Base-by-base conservation (phyloP, 2,888 invertebrate species). In the Bhutanitis thaidina region DNA sequence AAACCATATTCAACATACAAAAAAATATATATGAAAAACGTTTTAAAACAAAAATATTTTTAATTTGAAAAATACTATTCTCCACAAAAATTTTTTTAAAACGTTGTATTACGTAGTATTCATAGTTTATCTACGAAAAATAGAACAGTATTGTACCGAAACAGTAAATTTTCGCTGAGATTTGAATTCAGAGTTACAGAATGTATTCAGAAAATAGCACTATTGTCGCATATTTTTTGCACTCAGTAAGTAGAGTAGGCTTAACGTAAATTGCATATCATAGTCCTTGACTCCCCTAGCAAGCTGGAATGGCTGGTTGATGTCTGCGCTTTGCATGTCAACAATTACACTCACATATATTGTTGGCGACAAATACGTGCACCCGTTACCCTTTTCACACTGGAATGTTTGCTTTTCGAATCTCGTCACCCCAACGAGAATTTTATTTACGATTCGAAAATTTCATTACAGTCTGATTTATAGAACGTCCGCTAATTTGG, bases 251-350 rank as follows among this genome's bases (percentile, higher is more conserved):
- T 54, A 53, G 56, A 58, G 56, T 57, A 56, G 65, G 61, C 60
- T 63, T 65, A 61, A 63, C 62, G 60, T 62, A 62, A 71, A 69
- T 75, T 74, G 74, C 72, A 76, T 72, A 78, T 75, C 71, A 71
- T 54, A 51, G 45, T 63, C 61, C 58, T 57, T 62, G 61, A 62
- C 59, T 66, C 70, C 69, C 71, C 65, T n/a, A 30, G 30, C 70
- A 54, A 65, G 53, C 51, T 53, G 47, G 58, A 57, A 62, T 68
- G 74, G 71, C 71, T 74, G 73, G 71, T 70, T 75, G 77, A 79
- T 81, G 79, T 77, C 77, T 67, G 66, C 71, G 76, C 77, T 83
- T 81, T 83, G 77, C 81, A 83, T 83, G 74, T 77, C 77, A 77
- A 83, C 83, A 83, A 85, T 84, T 82, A 80, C 80, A 78, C 75